A percentile compares a stretch with the other conserved stretches of the same genome.
Conservation (phyloP, 2,113 vertebrate genomes). For the Lichenostomus cassidix region DNA sequence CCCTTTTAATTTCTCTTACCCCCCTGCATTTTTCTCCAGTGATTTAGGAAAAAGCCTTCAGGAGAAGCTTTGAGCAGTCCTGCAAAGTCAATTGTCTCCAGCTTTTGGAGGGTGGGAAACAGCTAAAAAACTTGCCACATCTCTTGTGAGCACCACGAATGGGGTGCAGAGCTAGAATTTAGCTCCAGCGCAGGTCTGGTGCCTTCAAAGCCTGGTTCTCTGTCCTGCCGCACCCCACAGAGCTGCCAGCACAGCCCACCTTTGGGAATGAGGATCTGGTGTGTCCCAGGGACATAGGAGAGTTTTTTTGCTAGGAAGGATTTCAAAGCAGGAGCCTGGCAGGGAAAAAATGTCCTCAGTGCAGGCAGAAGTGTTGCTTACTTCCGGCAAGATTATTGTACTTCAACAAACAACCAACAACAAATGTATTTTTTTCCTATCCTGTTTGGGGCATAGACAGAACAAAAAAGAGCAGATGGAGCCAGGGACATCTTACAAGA, state of each 20-base stretch:
- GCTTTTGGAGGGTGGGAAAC: neutral
- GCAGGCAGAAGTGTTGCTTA: neutral
- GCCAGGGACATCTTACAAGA: neutral
- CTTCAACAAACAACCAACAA: neutral
- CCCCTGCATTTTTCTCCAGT: neutral
- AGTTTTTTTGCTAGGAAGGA: neutral
- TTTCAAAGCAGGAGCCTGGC: neutral
- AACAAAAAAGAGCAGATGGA: neutral
- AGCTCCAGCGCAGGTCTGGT: neutral
- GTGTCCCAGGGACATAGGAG: rapidly evolving
- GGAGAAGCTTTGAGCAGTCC: neutral
- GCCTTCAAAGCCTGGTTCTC: neutral
- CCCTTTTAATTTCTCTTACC: neutral
- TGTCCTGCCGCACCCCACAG: rapidly evolving
- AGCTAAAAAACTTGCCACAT: neutral
- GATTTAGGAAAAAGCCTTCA: neutral
- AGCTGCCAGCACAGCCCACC: neutral
- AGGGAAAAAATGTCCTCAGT: no score
- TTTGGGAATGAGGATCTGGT: neutral
- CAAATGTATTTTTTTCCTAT: neutral
- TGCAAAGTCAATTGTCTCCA: neutral
- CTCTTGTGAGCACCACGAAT: neutral
- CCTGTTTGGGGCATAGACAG: neutral
- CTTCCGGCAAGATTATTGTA: neutral
- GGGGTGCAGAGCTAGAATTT: neutral